Evolutionary conservation across 2,797 vertebrate species (phyloP), one percentile per base, ranked within the genome.

Genomic region (Mormyrops boulengeri): DNA sequence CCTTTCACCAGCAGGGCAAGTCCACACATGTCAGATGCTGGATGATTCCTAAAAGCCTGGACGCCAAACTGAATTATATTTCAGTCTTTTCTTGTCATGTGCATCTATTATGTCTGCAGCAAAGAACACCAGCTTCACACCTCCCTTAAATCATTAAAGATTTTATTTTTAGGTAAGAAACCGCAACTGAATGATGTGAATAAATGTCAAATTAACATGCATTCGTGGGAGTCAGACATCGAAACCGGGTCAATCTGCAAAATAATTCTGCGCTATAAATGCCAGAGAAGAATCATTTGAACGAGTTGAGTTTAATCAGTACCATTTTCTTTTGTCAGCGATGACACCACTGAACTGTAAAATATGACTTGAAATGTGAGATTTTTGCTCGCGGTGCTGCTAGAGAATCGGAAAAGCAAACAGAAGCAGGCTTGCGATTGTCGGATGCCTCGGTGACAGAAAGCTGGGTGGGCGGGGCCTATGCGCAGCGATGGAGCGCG

Each of bases 11-110:
- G 14, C 22, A 52, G 85, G 90, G 69, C 92, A 91, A 88, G 92
- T 60, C 90, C 77, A 86, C 62, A 88, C 91, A 89, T 88, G 91
- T 87, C 80, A 77, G 57, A 88, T n/a, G 73, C 34, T 88, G 85
- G 84, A 77, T 69, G 89, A 52, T 52, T 88, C 89, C 88, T 77
- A 34, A 53, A 69, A 84, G 88, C 77, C 53, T 87, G 87, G 77
- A 89, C 22, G 26, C 38, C 50, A 73, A 86, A 34, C 38, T 87
- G 22, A 47, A 69, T 44, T 47, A 87, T n/a, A 86, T 50, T 38
- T 66, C 38, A 9, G 11, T 88, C 41, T 38, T 57, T 19, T 47
- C 38, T 26, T 22, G 57, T 47, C 41, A 62, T 17, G 17, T 30
- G 34, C 38, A 26, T 69, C 34, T 22, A 44, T 80, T 73, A 89